These are phyloP conservation scores for Cotesia typhae DNA, from an alignment of 1,140 invertebrate species.

Conservation along the genomic window DNA sequence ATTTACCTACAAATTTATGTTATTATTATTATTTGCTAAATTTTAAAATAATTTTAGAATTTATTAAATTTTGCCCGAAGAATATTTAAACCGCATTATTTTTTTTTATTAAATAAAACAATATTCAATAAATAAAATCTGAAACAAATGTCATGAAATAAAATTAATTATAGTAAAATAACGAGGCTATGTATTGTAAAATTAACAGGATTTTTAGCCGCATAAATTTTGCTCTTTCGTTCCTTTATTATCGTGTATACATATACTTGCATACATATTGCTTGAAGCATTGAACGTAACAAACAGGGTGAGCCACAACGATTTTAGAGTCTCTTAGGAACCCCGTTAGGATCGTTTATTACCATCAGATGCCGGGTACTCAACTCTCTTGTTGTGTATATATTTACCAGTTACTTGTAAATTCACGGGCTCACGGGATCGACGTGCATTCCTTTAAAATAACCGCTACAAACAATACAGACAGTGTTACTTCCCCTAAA, in stretches of 20 bases:
- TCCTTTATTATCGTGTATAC: slow-evolving; percentile 8
- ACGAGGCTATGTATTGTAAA: no score
- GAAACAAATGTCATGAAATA: no score
- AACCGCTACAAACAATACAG: neutral
- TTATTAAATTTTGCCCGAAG: no score
- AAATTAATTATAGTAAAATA: no score
- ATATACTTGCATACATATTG: slow-evolving; percentile 3
- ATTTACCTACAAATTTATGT: no score
- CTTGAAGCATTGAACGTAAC: slow-evolving; percentile 29
- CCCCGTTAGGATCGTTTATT: slow-evolving; percentile 36
- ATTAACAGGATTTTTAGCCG: no score
- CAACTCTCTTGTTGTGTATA: slow-evolving; percentile 12
- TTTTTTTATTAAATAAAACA: no score
- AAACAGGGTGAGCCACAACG: slow-evolving; percentile 27
- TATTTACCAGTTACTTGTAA: slow-evolving; percentile 29
- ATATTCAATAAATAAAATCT: no score
- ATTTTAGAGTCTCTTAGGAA: slow-evolving; percentile 38
- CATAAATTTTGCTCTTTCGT: neutral
- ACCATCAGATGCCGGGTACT: slow-evolving; percentile 21
- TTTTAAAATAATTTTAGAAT: no score
- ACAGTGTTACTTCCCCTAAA: slow-evolving; percentile 1
- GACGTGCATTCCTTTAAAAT: slow-evolving; percentile 12
- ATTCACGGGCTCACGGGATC: slow-evolving; percentile 26
- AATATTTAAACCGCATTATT: no score
- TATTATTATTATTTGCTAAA: no score